phyloP scores from a whole-genome alignment of 2,888 invertebrate species.

The Corythucha ciliata region DNA sequence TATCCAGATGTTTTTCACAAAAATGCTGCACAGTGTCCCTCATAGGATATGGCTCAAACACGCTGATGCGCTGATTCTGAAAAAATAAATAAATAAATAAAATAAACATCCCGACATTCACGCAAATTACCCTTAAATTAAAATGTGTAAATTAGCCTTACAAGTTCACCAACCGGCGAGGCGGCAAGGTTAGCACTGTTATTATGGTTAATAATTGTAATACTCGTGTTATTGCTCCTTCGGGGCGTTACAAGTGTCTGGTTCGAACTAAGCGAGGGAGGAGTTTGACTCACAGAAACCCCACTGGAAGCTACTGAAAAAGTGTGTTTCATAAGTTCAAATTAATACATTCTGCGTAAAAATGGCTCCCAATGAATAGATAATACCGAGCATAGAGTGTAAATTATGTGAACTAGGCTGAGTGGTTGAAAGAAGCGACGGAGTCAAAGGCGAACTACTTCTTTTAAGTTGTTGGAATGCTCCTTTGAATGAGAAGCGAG shows the following conservation, averaged over 20 bases:
- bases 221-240: constrained; percentile 57
- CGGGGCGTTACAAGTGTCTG: constrained; percentile 32
- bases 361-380: no score
- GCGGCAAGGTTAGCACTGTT: constrained; percentile 36
- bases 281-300: constrained; percentile 25
- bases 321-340: no score
- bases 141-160: not conserved
- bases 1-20: constrained; percentile 87
- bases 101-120: not conserved
- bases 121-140: not conserved
- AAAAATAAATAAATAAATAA: not conserved
- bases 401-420: constrained; percentile 22
- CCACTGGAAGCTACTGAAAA: constrained; percentile 23
- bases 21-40: constrained; percentile 87
- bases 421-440: constrained; percentile 28
- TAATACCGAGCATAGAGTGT: constrained; percentile 23
- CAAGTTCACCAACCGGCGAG: constrained; percentile 34
- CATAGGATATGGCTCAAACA: constrained; percentile 86
- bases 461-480: constrained; percentile 26
- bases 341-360: not conserved
- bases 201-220: constrained; percentile 59
- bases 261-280: constrained; percentile 27
- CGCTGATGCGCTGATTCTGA: constrained; percentile 58
- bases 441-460: constrained; percentile 35
- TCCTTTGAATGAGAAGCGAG: constrained; percentile 16